phyloP scores from a whole-genome alignment of 2,888 invertebrate genomes.

The Dryobotodes eremita region DNA sequence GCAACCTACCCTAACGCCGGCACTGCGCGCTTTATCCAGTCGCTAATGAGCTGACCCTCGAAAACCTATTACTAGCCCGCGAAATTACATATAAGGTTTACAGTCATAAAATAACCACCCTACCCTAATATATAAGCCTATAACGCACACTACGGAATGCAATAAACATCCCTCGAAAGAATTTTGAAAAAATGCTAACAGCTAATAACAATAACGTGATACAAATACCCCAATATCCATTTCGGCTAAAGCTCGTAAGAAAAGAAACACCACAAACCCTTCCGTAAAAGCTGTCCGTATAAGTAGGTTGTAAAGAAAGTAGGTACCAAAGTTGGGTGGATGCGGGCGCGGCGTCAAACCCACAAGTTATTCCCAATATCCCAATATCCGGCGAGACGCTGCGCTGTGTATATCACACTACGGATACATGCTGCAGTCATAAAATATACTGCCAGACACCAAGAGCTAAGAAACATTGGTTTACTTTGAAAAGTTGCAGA shows the following conservation, averaged over 20 bases:
- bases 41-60: neutral
- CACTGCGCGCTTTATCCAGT: neutral
- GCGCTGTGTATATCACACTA: slow-evolving; percentile 67
- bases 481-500: slow-evolving; percentile 34
- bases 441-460: slow-evolving; percentile 75
- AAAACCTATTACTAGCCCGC: neutral
- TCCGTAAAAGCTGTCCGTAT: slow-evolving; percentile 41
- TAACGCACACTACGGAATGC: neutral
- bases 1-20: too few species aligned
- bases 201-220: slow-evolving; percentile 41
- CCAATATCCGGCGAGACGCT: slow-evolving; percentile 75
- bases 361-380: slow-evolving; percentile 82
- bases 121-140: neutral
- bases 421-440: slow-evolving; percentile 71
- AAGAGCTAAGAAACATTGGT: slow-evolving; percentile 63
- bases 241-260: slow-evolving; percentile 47
- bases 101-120: neutral
- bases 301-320: slow-evolving; percentile 62
- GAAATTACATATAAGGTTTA: neutral
- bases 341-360: slow-evolving; percentile 72
- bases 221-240: slow-evolving; percentile 45
- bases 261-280: slow-evolving; percentile 31
- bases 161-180: slow-evolving; percentile 12
- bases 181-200: slow-evolving; percentile 21
- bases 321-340: slow-evolving; percentile 25